Conservation (phyloP, 1,140 invertebrate genomes). For the Streblospio benedicti region DNA sequence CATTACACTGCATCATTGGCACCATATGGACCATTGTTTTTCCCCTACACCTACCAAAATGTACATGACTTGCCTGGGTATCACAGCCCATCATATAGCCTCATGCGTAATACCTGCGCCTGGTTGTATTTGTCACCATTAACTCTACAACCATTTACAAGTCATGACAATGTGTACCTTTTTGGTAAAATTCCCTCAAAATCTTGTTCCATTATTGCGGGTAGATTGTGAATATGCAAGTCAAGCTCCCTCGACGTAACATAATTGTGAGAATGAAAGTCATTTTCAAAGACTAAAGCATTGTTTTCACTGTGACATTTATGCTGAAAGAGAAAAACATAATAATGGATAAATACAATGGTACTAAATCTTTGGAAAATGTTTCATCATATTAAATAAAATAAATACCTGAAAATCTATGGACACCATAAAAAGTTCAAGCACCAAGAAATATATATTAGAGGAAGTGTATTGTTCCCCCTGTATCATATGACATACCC, state of each 20-base stretch:
- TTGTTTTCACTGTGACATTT: conserved; percentile 42
- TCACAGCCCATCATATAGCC: no score
- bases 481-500: conserved; percentile 27
- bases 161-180: conserved; percentile 24
- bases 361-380: not conserved
- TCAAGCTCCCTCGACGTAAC: conserved; percentile 40
- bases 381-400: not conserved
- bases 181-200: conserved; percentile 31
- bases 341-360: not conserved
- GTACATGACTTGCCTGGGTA: no score
- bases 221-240: conserved; percentile 24
- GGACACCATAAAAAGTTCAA: no score
- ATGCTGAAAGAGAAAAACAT: conserved; percentile 28
- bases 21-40: no score
- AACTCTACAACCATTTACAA: not conserved
- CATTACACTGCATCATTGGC: no score
- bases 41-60: no score
- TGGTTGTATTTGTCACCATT: no score
- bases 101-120: no score
- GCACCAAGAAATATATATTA: no score
- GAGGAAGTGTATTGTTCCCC: no score
- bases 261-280: conserved; percentile 28
- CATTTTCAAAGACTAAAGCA: conserved; percentile 38
- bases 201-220: conserved; percentile 35
- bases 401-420: no score